These are phyloP conservation scores for Tetramorium bicarinatum DNA, from an alignment of 2,888 invertebrate species.

Conservation along the genomic window DNA sequence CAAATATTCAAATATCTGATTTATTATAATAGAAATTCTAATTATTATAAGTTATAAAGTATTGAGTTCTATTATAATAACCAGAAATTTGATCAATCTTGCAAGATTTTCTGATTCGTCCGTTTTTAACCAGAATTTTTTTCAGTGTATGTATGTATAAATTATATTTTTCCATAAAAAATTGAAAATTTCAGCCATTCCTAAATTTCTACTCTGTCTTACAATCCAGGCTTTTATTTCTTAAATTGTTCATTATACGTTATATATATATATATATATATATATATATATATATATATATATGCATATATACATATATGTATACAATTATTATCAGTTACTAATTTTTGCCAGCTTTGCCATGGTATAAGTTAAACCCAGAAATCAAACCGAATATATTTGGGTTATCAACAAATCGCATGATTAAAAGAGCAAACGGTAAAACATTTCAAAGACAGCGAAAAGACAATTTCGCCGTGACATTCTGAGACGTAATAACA, in stretches of 20 bases:
- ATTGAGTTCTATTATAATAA: no score
- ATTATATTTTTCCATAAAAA: neutral
- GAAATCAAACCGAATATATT: no score
- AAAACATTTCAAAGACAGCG: neutral
- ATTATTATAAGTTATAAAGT: no score
- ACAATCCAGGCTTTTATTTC: neutral
- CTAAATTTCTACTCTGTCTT: neutral
- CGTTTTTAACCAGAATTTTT: no score
- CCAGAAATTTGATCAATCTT: no score
- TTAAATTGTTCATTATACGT: neutral
- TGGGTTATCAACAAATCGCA: neutral
- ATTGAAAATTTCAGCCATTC: neutral
- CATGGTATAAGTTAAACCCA: neutral
- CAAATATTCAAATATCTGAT: no score
- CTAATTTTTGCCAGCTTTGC: neutral
- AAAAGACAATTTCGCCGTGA: constrained; percentile 8
- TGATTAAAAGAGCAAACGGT: neutral
- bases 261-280: neutral
- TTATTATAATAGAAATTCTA: no score
- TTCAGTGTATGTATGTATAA: neutral
- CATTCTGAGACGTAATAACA: neutral
- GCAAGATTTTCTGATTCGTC: no score
- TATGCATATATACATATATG: no score
- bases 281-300: neutral
- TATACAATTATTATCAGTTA: neutral